Evolutionary conservation across 2,113 vertebrate genomes (phyloP), one percentile per base, ranked within the genome.

Genomic region (Felis catus): DNA sequence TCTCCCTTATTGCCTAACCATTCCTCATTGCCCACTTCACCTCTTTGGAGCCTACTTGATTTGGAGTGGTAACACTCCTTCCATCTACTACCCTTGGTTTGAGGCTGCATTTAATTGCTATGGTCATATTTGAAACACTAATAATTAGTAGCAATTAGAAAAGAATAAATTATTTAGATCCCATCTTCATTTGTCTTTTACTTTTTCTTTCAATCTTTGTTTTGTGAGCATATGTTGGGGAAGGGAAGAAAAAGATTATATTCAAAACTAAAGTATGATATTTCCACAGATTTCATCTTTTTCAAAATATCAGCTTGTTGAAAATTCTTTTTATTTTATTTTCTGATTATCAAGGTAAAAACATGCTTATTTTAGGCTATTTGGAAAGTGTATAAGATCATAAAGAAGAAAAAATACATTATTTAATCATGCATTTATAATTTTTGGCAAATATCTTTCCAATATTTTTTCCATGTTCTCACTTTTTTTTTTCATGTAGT

Each of bases 201-300:
- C 31, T 71, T 82, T 88, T 85, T 63, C 25, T 83, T 80, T 65
- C 18, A 48, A 70, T 79, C 71, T 33, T 5, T 5, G 29, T 39
- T 93, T 90, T 80, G 76, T n/a, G 14, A 92, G 39, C 4, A 18
- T 82, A 23, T 87, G 11, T 41, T 82, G 36, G 41, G 15, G 33
- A 94, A 96, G 31, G 48, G 82, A 94, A 82, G 48, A 68, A 48
- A 81, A 85, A 73, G 25, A 66, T 86, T 73, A 48, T 86, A 33
- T 36, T 76, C 4, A 76, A 55, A 63, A 87, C 81, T 85, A 48
- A 65, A 80, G 53, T 81, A 94, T 81, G 66, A 14, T 85, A 23
- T 61, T 63, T 91, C 7, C 23, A 39, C 23, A 90, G 79, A 61
- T 66, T 66, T 81, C 36, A 84, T 89, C 13, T 91, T 55, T 74